These are phyloP conservation scores for Trichechus manatus DNA, from an alignment of 2,113 vertebrate species.

Conservation along the genomic window DNA sequence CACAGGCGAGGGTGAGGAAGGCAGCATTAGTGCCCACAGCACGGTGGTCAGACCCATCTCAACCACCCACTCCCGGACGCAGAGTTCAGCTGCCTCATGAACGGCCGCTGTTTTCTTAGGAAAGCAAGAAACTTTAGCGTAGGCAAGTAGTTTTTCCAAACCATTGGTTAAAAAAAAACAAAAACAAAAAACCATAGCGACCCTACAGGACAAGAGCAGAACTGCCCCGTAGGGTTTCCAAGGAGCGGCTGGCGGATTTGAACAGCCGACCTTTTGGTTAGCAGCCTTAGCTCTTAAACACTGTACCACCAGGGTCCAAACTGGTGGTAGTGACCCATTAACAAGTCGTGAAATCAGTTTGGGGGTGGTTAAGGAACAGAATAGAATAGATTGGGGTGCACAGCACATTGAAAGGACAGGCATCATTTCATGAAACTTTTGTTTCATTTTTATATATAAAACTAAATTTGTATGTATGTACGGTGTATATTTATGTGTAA, in stretches of 20 bases:
- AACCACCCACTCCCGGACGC: too few relatives aligned
- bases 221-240: too few relatives aligned
- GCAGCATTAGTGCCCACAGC: accelerated
- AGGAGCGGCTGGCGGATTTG: too few relatives aligned
- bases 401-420: neutral
- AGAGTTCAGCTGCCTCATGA: neutral
- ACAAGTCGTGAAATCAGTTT: neutral
- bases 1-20: neutral
- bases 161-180: too few relatives aligned
- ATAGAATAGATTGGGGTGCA: neutral
- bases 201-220: too few relatives aligned
- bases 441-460: neutral
- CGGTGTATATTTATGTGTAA: neutral
- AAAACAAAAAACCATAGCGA: too few relatives aligned
- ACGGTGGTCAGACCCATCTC: accelerated
- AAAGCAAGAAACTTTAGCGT: neutral
- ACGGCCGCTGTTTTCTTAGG: neutral
- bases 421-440: neutral
- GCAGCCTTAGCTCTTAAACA: too few relatives aligned
- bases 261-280: too few relatives aligned
- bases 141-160: neutral
- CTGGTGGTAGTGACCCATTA: neutral
- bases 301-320: neutral
- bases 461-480: neutral
- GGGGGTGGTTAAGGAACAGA: neutral